Evolutionary conservation across 2,888 invertebrate species (phyloP).

Genomic region (Phorcus lineatus): DNA sequence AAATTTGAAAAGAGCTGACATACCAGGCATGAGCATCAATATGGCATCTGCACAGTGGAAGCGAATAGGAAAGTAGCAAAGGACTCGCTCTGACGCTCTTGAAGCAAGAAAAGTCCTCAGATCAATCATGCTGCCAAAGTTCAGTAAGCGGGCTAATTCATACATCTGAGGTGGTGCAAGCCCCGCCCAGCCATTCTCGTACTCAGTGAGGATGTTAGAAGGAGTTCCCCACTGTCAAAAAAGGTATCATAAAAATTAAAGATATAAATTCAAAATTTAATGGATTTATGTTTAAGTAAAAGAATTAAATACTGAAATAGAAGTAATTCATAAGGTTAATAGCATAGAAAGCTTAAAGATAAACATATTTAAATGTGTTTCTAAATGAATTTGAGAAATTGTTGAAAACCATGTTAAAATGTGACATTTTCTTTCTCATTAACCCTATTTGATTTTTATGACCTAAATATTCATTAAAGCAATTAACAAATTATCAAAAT

Average conservation of each 20-base stretch:
- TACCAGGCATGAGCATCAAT: slow-evolving; percentile 65
- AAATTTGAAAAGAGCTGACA: slow-evolving; percentile 5
- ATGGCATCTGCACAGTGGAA: slow-evolving; percentile 76
- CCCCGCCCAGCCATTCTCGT: slow-evolving; percentile 61
- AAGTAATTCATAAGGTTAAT: background rate
- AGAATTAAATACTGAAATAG: background rate
- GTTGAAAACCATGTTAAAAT: no score
- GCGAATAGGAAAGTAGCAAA: slow-evolving; percentile 79
- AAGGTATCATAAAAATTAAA: background rate
- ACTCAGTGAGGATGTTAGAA: slow-evolving; percentile 28
- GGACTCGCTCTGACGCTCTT: slow-evolving; percentile 79
- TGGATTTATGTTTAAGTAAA: background rate
- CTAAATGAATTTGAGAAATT: no score
- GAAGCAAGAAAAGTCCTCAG: slow-evolving; percentile 79
- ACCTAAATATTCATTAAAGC: no score
- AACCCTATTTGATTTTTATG: no score
- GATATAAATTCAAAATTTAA: background rate
- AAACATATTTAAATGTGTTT: background rate
- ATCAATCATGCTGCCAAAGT: slow-evolving; percentile 79
- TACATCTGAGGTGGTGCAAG: slow-evolving; percentile 87
- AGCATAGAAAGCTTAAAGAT: background rate
- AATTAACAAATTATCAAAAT: no score
- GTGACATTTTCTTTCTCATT: no score
- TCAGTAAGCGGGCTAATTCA: slow-evolving; percentile 82
- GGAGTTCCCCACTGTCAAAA: slow-evolving; percentile 38